Percentiles rank a stretch among this genome's conserved stretches.
Conservation (phyloP, 2,888 invertebrate genomes). For the Adelognathus sp. region DNA sequence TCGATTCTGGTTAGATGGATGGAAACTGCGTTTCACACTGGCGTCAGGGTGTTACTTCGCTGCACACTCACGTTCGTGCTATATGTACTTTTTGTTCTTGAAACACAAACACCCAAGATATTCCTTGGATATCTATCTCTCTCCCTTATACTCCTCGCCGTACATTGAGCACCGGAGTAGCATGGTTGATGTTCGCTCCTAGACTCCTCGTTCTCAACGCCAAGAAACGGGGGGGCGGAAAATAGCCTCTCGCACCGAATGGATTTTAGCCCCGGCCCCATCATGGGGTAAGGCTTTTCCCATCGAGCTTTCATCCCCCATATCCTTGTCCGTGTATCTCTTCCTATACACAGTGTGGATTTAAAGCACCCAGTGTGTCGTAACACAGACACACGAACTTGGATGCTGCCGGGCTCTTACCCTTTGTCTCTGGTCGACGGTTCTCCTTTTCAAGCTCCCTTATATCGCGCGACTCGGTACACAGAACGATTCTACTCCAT, state of each 20-base stretch:
- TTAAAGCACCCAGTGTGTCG: background rate
- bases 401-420: background rate
- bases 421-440: background rate
- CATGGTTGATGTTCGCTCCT: constrained; percentile 27
- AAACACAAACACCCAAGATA: constrained; percentile 1
- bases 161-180: constrained; percentile 4
- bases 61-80: background rate
- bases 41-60: constrained; percentile 4
- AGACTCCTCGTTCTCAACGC: constrained; percentile 27
- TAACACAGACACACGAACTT: background rate
- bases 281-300: constrained; percentile 54
- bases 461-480: constrained; percentile 15
- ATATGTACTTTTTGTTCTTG: background rate
- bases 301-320: constrained; percentile 33
- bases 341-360: background rate
- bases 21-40: constrained; percentile 55
- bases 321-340: constrained; percentile 26
- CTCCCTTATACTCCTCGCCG: too few species aligned
- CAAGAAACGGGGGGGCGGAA: constrained; percentile 45
- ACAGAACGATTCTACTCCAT: background rate
- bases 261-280: constrained; percentile 66
- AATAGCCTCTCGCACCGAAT: constrained; percentile 66
- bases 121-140: background rate
- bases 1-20: constrained; percentile 63
- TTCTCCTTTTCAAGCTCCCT: constrained; percentile 14